Evolutionary conservation across 2,888 invertebrate species (phyloP).

Genomic region (Corbicula japonica): DNA sequence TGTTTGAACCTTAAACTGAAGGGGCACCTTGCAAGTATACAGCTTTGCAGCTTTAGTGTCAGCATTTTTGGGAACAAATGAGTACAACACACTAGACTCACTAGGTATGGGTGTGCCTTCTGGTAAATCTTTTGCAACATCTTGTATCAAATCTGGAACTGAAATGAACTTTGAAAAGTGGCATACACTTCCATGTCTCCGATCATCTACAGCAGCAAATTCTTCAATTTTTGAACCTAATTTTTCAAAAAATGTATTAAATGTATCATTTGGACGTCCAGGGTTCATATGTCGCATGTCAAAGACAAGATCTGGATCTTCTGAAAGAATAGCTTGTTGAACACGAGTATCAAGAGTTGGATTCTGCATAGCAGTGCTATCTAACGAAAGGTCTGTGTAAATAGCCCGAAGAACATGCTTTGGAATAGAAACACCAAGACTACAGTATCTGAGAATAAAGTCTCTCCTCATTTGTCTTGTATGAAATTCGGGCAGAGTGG

Average conservation of each 20-base stretch:
- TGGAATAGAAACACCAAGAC: conserved; percentile 32
- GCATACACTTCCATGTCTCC: conserved; percentile 49
- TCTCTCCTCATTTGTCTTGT: conserved; percentile 53
- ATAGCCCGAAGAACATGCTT: conserved; percentile 43
- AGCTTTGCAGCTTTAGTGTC: conserved; percentile 28
- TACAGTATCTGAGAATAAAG: conserved; percentile 32
- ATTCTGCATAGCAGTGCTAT: conserved; percentile 44
- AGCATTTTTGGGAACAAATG: conserved; percentile 51
- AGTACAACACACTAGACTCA: conserved; percentile 47
- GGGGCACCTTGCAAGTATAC: conserved; percentile 23
- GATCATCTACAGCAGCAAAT: conserved; percentile 48
- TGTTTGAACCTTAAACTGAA: conserved; percentile 37
- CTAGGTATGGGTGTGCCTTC: conserved; percentile 40
- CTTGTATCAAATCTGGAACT: conserved; percentile 43
- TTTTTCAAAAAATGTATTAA: conserved; percentile 42
- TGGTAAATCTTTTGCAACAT: conserved; percentile 17
- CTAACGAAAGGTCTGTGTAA: conserved; percentile 48
- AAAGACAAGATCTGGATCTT: conserved; percentile 39
- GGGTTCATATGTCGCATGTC: conserved; percentile 52
- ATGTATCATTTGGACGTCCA: conserved; percentile 48
- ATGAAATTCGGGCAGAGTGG: conserved; percentile 44
- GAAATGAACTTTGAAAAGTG: conserved; percentile 48
- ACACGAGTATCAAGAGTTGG: conserved; percentile 33
- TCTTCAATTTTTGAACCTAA: conserved; percentile 37
- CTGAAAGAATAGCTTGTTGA: conserved; percentile 25